Base-by-base conservation (phyloP, 2,888 invertebrate species). In the Philopedon plagiatum region DNA sequence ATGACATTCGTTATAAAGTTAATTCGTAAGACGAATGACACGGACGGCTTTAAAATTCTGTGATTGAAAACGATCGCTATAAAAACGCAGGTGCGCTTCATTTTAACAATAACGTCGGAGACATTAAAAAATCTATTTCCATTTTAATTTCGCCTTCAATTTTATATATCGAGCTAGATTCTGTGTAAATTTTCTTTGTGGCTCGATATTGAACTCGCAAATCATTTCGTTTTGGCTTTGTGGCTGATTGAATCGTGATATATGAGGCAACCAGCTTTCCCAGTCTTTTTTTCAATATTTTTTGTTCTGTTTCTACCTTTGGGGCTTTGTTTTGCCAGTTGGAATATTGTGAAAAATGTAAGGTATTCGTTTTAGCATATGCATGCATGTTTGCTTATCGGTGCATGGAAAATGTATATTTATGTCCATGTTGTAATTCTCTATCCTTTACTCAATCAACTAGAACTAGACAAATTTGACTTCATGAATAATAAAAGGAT, bases 131-230 rank as follows among this genome's bases (percentile, higher is more conserved):
- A 54, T 54, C 51, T 54, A 54, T 54, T 54, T 54, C 51, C 51
- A 54, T 54, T 54, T 54, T 54, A 54, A 54, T 54, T 54, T 29
- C 29, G 51, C 51, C 18, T 66, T 49, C 58, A 32, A 32, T 58
- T 58, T 57, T 58, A 57, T 66, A 46, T 37, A 66, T 66, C 29
- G 51, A 67, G 66, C 69, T 62, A 69, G 70, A 62, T 56, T 54
- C 51, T 49, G 57, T 57, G 58, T 58, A 61, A 66, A 65, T 65
- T 61, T 66, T 41, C 66, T 71, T 71, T 71, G 66, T 66, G 49
- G 44, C 21, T 34, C 66, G 56, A 71, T 66, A 71, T 71, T 71
- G 71, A 56, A 71, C 65, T 71, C 71, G 71, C 71, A 71, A 71
- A 71, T 71, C 71, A 71, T 71, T 66, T 66, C 56, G 23, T 57